These are phyloP conservation scores for Germaria angustata DNA, from an alignment of 2,888 invertebrate species.

Conservation along the genomic window DNA sequence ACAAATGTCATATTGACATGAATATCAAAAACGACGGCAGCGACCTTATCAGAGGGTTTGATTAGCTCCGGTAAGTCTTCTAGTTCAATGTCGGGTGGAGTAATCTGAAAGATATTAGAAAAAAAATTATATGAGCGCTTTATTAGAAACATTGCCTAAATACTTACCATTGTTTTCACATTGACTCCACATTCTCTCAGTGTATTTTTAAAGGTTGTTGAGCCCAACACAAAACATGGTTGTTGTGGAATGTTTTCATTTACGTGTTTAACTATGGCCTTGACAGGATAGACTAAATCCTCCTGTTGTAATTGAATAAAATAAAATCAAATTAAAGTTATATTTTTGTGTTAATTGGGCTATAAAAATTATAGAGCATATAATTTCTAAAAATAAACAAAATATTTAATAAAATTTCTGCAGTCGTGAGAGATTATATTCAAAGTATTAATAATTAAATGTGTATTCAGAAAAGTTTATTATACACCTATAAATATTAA, in stretches of 20 bases:
- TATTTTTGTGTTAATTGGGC: too few relatives aligned
- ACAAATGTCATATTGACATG: slow-evolving; percentile 77
- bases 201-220: slow-evolving; percentile 71
- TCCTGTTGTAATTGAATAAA: slow-evolving; percentile 68
- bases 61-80: slow-evolving; percentile 40
- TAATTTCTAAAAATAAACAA: too few relatives aligned
- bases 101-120: slow-evolving; percentile 47
- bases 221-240: slow-evolving; percentile 77
- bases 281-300: slow-evolving; percentile 79
- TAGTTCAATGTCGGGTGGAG: slow-evolving; percentile 56
- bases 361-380: too few relatives aligned
- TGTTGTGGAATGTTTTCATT: slow-evolving; percentile 78
- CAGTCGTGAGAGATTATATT: too few relatives aligned
- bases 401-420: too few relatives aligned
- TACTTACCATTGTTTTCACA: slow-evolving; percentile 73
- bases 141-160: not conserved
- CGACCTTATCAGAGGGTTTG: slow-evolving; percentile 69
- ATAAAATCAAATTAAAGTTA: not conserved
- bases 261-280: slow-evolving; percentile 78
- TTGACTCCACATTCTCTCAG: slow-evolving; percentile 78
- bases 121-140: too few relatives aligned
- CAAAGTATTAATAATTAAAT: too few relatives aligned
- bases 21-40: slow-evolving; percentile 80
- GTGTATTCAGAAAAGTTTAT: too few relatives aligned
- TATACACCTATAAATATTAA: too few relatives aligned